Base-by-base conservation (phyloP, 2,888 invertebrate species). In the Diachrysia chrysitis region DNA sequence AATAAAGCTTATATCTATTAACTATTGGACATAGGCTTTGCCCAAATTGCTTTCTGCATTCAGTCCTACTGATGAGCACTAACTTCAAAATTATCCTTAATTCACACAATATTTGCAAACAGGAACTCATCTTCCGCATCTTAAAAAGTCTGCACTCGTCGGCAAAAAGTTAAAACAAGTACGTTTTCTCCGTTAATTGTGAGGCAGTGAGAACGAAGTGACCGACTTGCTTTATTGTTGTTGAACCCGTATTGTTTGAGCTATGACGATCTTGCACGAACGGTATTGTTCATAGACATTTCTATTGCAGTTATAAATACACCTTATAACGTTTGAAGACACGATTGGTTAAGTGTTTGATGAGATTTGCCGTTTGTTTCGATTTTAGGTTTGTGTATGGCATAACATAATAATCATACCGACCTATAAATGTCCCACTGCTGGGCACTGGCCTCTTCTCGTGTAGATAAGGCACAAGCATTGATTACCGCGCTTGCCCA, bases 181-280 rank as follows among this genome's bases (percentile, higher is more conserved):
- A 55, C 16, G 60, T 76, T 74, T 71, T 71, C 63, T 46, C 73
- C 58, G 23, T 56, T 70, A 75, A 71, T 63, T 66, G 72, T 9
- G 16, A 60, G 29, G 21, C 56, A 73, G 62, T 80, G 79, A 59
- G 79, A 79, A 74, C 59, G 59, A 4, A 7, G 14, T 68, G 69
- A 81, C 81, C 81, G 74, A 56, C 46, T 81, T 71, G 58, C 74
- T 69, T 78, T 42, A 42, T 42, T 42, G 42, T 42, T 42, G 42
- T n/a, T n/a, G 42, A 4, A 42, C 16, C 37, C 37, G 37, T 37
- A 42, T 42, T 42, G 42, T 42, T n/a, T 42, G 42, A 42, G n/a
- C 42, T 42, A n/a, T 6, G 42, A 42, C 42, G 37, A 37, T 37
- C 37, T 14, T 14, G 42, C 16, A 16, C 42, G 16, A n/a, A n/a